phyloP scores from a whole-genome alignment of 2,113 vertebrate genomes.

The Nannospalax galili region DNA sequence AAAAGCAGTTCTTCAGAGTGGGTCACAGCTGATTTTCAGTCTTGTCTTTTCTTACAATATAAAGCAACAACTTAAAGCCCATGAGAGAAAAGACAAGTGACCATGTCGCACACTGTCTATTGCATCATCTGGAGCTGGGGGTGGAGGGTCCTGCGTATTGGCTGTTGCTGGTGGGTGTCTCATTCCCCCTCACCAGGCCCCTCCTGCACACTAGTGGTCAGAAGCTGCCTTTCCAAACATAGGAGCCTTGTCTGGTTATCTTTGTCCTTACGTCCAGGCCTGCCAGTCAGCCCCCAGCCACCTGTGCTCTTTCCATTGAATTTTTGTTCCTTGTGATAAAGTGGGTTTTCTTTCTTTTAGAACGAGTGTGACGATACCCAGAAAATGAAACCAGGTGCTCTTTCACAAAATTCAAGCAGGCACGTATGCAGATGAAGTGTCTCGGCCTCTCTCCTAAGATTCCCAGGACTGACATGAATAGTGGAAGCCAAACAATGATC shows the following conservation, averaged over 20 bases:
- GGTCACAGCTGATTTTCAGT: background rate
- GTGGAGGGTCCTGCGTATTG: background rate
- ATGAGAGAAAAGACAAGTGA: background rate
- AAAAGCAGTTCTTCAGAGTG: background rate
- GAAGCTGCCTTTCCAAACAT: slow-evolving; percentile 41
- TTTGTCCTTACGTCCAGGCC: slow-evolving; percentile 64
- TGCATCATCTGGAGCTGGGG: background rate
- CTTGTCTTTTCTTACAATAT: background rate
- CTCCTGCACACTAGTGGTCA: background rate
- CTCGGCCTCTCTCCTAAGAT: background rate
- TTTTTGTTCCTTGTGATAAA: slow-evolving; percentile 63
- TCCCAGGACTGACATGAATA: slow-evolving; percentile 65
- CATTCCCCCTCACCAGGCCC: background rate
- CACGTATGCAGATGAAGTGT: background rate
- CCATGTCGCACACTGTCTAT: background rate
- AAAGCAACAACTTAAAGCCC: background rate
- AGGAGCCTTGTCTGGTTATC: background rate
- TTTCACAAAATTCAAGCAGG: background rate
- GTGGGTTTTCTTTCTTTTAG: slow-evolving; percentile 63
- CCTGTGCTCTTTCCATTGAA: slow-evolving; percentile 53
- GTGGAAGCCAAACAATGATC: slow-evolving; percentile 44
- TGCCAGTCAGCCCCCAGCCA: slow-evolving; percentile 62
- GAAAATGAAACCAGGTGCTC: slow-evolving; percentile 60
- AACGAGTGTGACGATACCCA: background rate
- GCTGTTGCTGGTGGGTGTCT: background rate